phyloP scores from a whole-genome alignment of 2,888 invertebrate species.

The Trypoxylon attenuatum region DNA sequence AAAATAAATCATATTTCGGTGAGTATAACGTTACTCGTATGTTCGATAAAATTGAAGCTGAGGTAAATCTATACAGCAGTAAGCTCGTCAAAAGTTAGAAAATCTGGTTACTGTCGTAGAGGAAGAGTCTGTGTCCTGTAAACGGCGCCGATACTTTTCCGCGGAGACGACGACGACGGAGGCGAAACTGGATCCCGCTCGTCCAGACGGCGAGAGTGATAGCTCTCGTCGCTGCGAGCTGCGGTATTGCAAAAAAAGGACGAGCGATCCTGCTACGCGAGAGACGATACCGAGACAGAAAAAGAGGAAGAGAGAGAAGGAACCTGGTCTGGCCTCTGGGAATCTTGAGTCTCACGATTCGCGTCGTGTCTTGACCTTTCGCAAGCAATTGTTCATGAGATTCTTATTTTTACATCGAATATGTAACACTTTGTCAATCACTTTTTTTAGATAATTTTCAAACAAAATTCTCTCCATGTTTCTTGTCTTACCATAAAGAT shows the following conservation, averaged over 20 bases:
- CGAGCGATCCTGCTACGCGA: slow-evolving; percentile 35
- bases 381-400: slow-evolving; percentile 28
- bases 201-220: slow-evolving; percentile 54
- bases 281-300: slow-evolving; percentile 12
- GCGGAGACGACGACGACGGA: slow-evolving; percentile 20
- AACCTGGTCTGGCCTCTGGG: background rate
- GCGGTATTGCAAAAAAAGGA: slow-evolving; percentile 31
- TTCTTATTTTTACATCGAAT: too few relatives aligned
- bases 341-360: slow-evolving; percentile 22
- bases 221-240: slow-evolving; percentile 34
- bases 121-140: slow-evolving; percentile 31
- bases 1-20: too few relatives aligned
- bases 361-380: slow-evolving; percentile 31
- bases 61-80: too few relatives aligned
- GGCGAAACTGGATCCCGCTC: slow-evolving; percentile 53
- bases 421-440: background rate
- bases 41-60: too few relatives aligned
- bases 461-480: too few relatives aligned
- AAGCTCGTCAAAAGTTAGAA: too few relatives aligned
- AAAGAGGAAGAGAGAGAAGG: slow-evolving; percentile 8
- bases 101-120: too few relatives aligned
- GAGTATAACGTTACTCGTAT: too few relatives aligned
- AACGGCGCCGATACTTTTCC: slow-evolving; percentile 38
- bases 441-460: too few relatives aligned
- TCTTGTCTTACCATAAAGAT: too few relatives aligned